These are phyloP conservation scores for Brachyrhaphis roseni DNA, from an alignment of 2,797 vertebrate species.

Conservation along the genomic window DNA sequence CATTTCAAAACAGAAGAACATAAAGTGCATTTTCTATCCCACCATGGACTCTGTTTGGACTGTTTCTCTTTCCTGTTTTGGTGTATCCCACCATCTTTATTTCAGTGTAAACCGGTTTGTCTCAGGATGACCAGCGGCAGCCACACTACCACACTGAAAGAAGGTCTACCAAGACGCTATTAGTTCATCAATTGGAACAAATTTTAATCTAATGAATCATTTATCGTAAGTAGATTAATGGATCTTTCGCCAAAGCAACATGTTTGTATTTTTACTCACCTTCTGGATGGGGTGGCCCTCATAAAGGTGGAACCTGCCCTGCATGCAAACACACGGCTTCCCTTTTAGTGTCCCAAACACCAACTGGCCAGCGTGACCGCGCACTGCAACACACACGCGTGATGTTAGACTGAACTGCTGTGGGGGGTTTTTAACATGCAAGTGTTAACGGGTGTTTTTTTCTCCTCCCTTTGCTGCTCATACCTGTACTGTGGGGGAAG, in stretches of 20 bases:
- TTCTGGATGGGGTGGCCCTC: constrained; percentile 88
- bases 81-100: too few species aligned
- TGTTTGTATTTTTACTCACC: constrained; percentile 70
- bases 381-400: constrained; percentile 72
- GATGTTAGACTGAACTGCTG: constrained; percentile 11
- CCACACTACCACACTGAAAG: too few species aligned
- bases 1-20: too few species aligned
- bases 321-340: constrained; percentile 87
- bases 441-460: constrained; percentile 7
- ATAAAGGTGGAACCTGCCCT: constrained; percentile 90
- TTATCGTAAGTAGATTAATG: neutral
- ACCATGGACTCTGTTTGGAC: too few species aligned
- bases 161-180: too few species aligned
- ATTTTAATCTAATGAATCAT: too few species aligned
- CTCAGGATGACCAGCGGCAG: too few species aligned
- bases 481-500: constrained; percentile 90
- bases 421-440: neutral
- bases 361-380: constrained; percentile 86
- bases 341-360: constrained; percentile 87
- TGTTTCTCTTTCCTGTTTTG: too few species aligned
- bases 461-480: neutral
- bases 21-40: too few species aligned
- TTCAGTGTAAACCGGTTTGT: too few species aligned
- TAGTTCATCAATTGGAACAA: too few species aligned
- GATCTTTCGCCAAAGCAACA: neutral